These are phyloP conservation scores for Eurystomus gularis DNA, from an alignment of 2,113 vertebrate species.

Conservation along the genomic window DNA sequence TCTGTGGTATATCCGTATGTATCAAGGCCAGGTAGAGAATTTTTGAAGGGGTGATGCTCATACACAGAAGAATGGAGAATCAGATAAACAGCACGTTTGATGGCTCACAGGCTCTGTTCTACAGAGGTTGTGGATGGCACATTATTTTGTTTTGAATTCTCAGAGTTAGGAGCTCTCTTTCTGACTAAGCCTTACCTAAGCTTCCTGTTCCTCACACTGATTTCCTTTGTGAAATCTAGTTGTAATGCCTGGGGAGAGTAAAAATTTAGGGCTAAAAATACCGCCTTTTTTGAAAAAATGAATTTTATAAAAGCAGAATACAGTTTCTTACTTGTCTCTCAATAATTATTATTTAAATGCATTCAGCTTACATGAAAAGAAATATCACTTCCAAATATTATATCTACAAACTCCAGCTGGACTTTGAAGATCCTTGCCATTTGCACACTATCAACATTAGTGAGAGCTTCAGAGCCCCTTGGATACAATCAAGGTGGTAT, in stretches of 20 bases:
- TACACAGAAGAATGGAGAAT: neutral
- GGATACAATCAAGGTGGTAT: neutral
- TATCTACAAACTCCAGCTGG: neutral
- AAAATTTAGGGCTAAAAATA: neutral
- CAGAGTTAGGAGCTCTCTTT: neutral
- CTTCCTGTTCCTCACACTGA: neutral
- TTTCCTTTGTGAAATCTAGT: neutral
- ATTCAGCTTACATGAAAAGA: neutral
- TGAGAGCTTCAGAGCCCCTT: neutral
- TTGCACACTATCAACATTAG: neutral
- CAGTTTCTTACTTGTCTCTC: neutral
- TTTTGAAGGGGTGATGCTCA: neutral
- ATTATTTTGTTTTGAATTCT: constrained; percentile 21
- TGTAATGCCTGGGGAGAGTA: neutral
- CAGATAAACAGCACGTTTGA: neutral
- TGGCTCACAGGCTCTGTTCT: neutral
- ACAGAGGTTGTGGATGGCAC: neutral
- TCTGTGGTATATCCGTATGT: neutral
- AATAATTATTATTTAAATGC: neutral
- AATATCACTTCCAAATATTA: neutral
- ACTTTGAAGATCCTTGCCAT: neutral
- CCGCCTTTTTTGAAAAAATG: neutral
- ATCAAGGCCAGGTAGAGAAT: neutral
- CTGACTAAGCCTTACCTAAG: constrained; percentile 34
- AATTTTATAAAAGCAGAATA: neutral